A percentile compares a stretch with the other conserved stretches of the same genome.
These are phyloP conservation scores for Rhabdophis nuchalis DNA, from an alignment of 2,797 vertebrate species.

Conservation along the genomic window DNA sequence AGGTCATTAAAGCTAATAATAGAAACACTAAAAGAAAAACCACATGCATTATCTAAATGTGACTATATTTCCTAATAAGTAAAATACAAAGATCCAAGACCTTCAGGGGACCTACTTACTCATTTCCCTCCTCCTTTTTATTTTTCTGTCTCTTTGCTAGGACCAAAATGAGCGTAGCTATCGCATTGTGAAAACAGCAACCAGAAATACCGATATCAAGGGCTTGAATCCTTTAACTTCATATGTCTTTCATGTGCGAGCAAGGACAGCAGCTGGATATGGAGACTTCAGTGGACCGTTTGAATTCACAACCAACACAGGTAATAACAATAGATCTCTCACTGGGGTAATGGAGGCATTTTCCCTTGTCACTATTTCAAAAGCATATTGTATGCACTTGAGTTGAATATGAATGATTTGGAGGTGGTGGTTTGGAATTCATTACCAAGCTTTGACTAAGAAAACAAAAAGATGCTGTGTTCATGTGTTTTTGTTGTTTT, in stretches of 20 bases:
- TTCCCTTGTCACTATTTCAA: neutral
- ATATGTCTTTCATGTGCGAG: slow-evolving; percentile 94
- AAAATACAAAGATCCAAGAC: neutral
- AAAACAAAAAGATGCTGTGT: neutral
- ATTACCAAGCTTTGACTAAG: neutral
- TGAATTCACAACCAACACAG: slow-evolving; percentile 96
- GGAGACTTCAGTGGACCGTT: slow-evolving; percentile 94
- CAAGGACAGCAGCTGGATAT: slow-evolving; percentile 91
- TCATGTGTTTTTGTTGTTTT: neutral
- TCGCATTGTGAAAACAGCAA: slow-evolving; percentile 89
- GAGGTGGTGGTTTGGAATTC: neutral
- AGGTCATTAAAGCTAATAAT: neutral
- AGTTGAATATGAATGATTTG: neutral
- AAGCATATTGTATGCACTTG: neutral
- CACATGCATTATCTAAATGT: neutral
- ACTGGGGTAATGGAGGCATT: neutral
- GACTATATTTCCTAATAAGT: neutral
- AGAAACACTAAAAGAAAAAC: slow-evolving; percentile 6
- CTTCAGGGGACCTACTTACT: neutral
- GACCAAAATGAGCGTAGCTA: slow-evolving; percentile 98
- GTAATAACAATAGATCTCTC: slow-evolving; percentile 61
- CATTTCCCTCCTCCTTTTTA: neutral
- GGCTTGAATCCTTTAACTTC: slow-evolving; percentile 91
- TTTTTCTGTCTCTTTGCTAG: slow-evolving; percentile 62
- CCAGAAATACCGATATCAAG: slow-evolving; percentile 90